Percentiles rank a stretch among this genome's conserved stretches.
These are phyloP conservation scores for Mola mola DNA, from an alignment of 2,113 vertebrate species.

Conservation along the genomic window DNA sequence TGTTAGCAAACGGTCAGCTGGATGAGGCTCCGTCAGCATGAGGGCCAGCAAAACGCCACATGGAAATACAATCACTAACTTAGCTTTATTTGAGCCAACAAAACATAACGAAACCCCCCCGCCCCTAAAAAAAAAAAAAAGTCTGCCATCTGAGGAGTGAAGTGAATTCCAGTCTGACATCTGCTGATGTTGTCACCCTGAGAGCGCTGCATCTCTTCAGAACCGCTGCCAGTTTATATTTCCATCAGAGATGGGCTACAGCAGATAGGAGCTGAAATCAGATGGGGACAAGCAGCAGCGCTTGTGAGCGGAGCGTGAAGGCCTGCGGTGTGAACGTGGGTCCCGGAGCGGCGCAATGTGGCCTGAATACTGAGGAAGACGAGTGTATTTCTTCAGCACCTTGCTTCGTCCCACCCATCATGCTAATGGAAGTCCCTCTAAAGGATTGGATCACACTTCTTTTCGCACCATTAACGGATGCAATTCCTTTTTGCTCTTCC, in stretches of 20 bases:
- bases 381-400: constrained; percentile 24
- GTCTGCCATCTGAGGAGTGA: too few species aligned
- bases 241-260: constrained; percentile 22
- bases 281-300: constrained; percentile 14
- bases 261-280: constrained; percentile 27
- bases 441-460: constrained; percentile 37
- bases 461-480: constrained; percentile 12
- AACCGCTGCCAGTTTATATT: constrained; percentile 17
- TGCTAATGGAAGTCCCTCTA: constrained; percentile 20
- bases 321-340: constrained; percentile 35
- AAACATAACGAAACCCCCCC: constrained; percentile 1
- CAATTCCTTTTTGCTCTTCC: background rate
- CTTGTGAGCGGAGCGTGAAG: constrained; percentile 23
- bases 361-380: constrained; percentile 40
- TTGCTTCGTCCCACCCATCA: constrained; percentile 30
- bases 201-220: constrained; percentile 2
- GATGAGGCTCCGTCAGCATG: background rate
- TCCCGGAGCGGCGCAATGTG: background rate
- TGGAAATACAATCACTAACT: constrained; percentile 7
- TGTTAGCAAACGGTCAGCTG: background rate
- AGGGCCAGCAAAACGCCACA: background rate
- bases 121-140: background rate
- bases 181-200: constrained; percentile 20
- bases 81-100: constrained; percentile 19
- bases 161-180: too few species aligned